Percentiles rank a stretch among this genome's conserved stretches.
Conservation (phyloP, 1,140 invertebrate genomes). For the Ceratosolen solmsi region DNA sequence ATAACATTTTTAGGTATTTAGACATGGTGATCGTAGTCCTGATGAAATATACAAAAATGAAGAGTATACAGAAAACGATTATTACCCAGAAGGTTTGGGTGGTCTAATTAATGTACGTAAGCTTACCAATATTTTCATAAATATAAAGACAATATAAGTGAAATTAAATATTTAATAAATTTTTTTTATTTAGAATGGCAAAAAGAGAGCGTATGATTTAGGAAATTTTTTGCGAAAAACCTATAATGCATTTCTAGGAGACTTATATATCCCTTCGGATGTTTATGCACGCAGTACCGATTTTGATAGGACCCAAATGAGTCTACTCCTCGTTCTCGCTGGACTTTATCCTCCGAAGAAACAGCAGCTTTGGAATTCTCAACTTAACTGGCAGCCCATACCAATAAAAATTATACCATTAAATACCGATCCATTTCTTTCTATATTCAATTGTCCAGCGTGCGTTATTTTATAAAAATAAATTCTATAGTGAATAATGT, state of each 20-base stretch:
- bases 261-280: slow-evolving; percentile 71
- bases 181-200: slow-evolving; percentile 52
- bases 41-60: slow-evolving; percentile 73
- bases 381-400: slow-evolving; percentile 66
- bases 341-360: slow-evolving; percentile 74
- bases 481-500: background rate
- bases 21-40: slow-evolving; percentile 75
- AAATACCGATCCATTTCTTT: slow-evolving; percentile 56
- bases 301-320: slow-evolving; percentile 77
- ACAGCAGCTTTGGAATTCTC: slow-evolving; percentile 71
- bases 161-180: background rate
- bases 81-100: slow-evolving; percentile 70
- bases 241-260: slow-evolving; percentile 73
- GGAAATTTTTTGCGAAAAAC: slow-evolving; percentile 73
- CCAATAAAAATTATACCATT: slow-evolving; percentile 54
- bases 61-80: slow-evolving; percentile 57
- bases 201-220: slow-evolving; percentile 73
- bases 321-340: slow-evolving; percentile 73
- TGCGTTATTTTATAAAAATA: background rate
- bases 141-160: no score
- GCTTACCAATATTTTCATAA: background rate
- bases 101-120: slow-evolving; percentile 74
- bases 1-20: slow-evolving; percentile 69
- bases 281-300: slow-evolving; percentile 71
- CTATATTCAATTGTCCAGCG: slow-evolving; percentile 39